phyloP scores from a whole-genome alignment of 2,888 invertebrate genomes.

The Cephus pygmeus region DNA sequence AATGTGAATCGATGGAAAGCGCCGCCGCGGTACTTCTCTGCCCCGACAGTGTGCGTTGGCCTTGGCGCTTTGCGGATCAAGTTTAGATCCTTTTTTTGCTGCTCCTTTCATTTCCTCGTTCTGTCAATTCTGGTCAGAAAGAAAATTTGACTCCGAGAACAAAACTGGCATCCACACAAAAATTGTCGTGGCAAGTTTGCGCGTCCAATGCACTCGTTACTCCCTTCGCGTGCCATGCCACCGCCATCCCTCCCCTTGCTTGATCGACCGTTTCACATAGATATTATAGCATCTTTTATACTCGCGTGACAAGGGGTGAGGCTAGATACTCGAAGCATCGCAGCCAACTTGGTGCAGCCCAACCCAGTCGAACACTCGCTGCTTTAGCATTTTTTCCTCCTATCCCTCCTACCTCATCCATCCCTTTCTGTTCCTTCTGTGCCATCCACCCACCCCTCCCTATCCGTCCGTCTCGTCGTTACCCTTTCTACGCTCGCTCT shows the following conservation, averaged over 20 bases:
- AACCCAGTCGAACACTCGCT: no score
- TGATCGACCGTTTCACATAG: neutral
- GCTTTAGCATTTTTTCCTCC: no score
- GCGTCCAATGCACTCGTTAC: no score
- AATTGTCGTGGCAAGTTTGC: no score
- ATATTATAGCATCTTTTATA: constrained; percentile 1
- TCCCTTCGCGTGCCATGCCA: no score
- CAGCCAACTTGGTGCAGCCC: no score
- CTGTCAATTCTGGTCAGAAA: no score
- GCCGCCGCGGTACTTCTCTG: constrained; percentile 24
- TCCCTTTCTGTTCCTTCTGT: neutral
- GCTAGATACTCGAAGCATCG: no score
- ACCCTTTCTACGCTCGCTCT: neutral
- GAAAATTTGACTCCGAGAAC: no score
- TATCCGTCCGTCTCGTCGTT: neutral
- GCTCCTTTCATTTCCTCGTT: neutral
- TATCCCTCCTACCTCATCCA: no score
- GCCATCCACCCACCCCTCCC: neutral
- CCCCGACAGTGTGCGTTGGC: neutral
- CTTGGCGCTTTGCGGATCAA: neutral
- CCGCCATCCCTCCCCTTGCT: no score
- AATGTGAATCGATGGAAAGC: constrained; percentile 53
- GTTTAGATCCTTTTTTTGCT: neutral
- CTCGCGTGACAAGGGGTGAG: neutral
- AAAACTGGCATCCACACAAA: no score